Base-by-base conservation (phyloP, 2,113 vertebrate genomes). In the Caranx melampygus region DNA sequence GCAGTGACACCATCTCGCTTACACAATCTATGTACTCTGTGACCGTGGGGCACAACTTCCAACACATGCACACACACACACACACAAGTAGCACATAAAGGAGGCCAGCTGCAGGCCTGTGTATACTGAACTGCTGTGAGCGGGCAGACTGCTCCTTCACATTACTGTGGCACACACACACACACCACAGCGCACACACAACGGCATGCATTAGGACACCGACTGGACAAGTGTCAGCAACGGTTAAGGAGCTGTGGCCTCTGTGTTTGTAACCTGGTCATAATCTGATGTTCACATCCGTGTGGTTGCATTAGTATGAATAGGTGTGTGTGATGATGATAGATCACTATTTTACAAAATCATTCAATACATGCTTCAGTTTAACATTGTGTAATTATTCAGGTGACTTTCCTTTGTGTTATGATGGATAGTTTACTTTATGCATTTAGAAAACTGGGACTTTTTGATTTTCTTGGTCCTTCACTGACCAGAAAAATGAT, bases 1-100 rank as follows among this genome's bases (percentile, higher is more conserved):
- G 83, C 77, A 88, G 81, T 75, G 89, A 88, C 89, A 84, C 79
- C 83, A 69, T 85, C 84, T 89, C 71, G 31, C 75, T 90, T 78
- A 85, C 86, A 84, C 71, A 76, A 75, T 82, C 34, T 64, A 42
- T 62, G 72, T 37, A 65, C 79, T 72, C n/a, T 20, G 34, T 69
- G 60, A 71, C 79, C 52, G 21, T 18, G 15, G 55, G 80, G 37
- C 47, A 16, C 49, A 47, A 54, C 72, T 65, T 67, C 62, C 68
- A 6, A 87, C 57, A 75, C 40, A 33, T 68, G 55, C 63, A n/a
- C 69, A 31, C 76, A 52, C 18, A n/a, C 20, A 10, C 34, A 26
- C 72, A 59, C 67, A 21, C 58, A 21, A 21, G 10, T 1, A 2
- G 78, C 62, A 40, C n/a, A 31, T 54, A 52, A 42, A 5, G 14